These are phyloP conservation scores for Perca schrenkii DNA, from an alignment of 2,113 vertebrate species.

Conservation along the genomic window DNA sequence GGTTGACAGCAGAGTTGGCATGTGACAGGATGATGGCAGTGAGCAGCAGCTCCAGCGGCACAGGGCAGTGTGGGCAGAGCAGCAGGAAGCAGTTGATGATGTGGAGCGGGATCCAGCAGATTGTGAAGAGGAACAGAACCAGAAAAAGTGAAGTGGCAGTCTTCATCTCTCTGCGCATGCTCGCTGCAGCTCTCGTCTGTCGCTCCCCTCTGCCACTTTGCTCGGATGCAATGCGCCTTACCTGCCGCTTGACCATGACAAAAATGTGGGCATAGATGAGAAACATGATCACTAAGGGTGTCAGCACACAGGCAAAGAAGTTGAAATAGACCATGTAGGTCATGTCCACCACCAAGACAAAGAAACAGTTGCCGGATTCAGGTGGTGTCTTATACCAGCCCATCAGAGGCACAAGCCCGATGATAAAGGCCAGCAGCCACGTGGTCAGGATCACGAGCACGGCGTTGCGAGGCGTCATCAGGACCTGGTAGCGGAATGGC, in stretches of 20 bases:
- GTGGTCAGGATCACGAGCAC: constrained; percentile 77
- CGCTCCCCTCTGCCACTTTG: constrained; percentile 41
- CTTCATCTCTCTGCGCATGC: constrained; percentile 75
- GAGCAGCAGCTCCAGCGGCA: constrained; percentile 81
- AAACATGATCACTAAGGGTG: constrained; percentile 78
- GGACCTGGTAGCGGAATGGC: constrained; percentile 82
- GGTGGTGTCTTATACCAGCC: constrained; percentile 79
- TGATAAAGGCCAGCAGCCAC: constrained; percentile 78
- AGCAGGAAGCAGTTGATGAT: constrained; percentile 86
- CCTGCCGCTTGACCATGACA: constrained; percentile 68
- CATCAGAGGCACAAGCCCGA: constrained; percentile 81
- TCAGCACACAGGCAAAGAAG: constrained; percentile 75
- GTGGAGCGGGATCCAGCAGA: constrained; percentile 87
- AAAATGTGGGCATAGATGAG: constrained; percentile 79
- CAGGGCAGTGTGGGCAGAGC: constrained; percentile 74
- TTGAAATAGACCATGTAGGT: constrained; percentile 83
- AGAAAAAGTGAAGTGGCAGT: constrained; percentile 81
- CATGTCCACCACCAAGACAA: constrained; percentile 77
- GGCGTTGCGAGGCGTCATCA: constrained; percentile 83
- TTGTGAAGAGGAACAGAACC: constrained; percentile 82
- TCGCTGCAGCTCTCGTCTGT: constrained; percentile 32
- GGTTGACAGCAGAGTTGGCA: constrained; percentile 85
- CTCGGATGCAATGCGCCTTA: constrained; percentile 62
- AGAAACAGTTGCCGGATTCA: constrained; percentile 74
- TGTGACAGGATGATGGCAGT: constrained; percentile 85